Evolutionary conservation across 2,797 vertebrate genomes (phyloP).

Genomic region (Brotula barbata): DNA sequence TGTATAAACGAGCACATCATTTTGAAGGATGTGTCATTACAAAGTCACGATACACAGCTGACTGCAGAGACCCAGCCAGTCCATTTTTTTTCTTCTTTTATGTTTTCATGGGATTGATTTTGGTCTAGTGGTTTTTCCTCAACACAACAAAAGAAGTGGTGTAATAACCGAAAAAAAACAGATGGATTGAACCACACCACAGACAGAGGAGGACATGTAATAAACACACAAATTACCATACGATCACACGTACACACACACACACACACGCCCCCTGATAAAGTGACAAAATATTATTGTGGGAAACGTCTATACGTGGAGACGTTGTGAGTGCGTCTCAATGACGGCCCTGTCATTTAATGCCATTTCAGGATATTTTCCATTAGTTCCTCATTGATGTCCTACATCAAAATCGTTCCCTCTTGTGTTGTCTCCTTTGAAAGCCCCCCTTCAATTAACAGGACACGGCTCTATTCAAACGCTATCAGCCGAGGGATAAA

Average conservation of each 20-base stretch:
- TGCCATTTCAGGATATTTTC: constrained; percentile 63
- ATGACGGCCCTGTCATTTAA: constrained; percentile 57
- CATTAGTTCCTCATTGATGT: constrained; percentile 61
- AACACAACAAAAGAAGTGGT: constrained; percentile 47
- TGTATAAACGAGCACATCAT: background rate
- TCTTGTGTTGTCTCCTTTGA: constrained; percentile 63
- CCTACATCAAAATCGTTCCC: constrained; percentile 53
- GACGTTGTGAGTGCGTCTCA: constrained; percentile 60
- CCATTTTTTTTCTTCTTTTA: constrained; percentile 11
- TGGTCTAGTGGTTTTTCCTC: constrained; percentile 48
- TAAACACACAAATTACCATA: constrained; percentile 9
- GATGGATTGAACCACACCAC: constrained; percentile 42
- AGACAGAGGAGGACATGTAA: constrained; percentile 40
- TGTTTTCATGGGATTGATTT: constrained; percentile 42
- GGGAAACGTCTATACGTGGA: constrained; percentile 53
- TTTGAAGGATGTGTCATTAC: constrained; percentile 28
- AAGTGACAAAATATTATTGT: constrained; percentile 54
- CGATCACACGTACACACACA: constrained; percentile 8
- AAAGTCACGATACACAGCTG: constrained; percentile 14
- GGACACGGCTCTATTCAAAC: constrained; percentile 61
- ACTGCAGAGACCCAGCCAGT: constrained; percentile 12
- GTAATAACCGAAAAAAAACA: constrained; percentile 50
- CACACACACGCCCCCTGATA: constrained; percentile 31
- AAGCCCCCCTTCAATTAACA: constrained; percentile 69
- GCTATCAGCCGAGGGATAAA: constrained; percentile 58